phyloP scores from a whole-genome alignment of 2,888 invertebrate species.

The Cephonodes hylas region DNA sequence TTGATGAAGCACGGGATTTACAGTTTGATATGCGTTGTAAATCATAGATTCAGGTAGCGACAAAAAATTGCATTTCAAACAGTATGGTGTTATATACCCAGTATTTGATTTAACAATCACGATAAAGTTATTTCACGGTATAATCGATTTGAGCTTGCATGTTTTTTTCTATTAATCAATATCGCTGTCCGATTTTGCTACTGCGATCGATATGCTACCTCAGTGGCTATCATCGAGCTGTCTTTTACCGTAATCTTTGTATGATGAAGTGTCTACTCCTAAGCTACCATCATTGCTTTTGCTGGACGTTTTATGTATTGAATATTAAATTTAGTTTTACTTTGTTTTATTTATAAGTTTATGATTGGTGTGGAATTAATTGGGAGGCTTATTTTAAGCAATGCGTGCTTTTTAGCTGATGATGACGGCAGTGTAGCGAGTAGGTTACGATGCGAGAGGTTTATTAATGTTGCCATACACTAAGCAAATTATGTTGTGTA shows the following conservation, averaged over 20 bases:
- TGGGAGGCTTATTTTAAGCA: too few relatives aligned
- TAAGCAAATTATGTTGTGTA: too few relatives aligned
- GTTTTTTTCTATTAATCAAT: neutral
- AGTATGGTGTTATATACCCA: neutral
- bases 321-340: neutral
- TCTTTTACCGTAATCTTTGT: neutral
- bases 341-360: too few relatives aligned
- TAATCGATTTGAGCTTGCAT: neutral
- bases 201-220: neutral
- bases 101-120: neutral
- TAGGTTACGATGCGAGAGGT: too few relatives aligned
- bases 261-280: neutral
- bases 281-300: neutral
- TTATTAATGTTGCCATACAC: too few relatives aligned
- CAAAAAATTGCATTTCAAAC: neutral
- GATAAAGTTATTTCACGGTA: neutral
- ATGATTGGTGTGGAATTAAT: too few relatives aligned
- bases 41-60: neutral
- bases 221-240: neutral
- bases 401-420: too few relatives aligned
- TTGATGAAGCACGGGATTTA: neutral
- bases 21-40: neutral
- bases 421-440: too few relatives aligned
- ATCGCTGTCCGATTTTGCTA: neutral
- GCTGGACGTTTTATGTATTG: neutral